These are phyloP conservation scores for Urocolius indicus DNA, from an alignment of 2,113 vertebrate species.

Conservation along the genomic window DNA sequence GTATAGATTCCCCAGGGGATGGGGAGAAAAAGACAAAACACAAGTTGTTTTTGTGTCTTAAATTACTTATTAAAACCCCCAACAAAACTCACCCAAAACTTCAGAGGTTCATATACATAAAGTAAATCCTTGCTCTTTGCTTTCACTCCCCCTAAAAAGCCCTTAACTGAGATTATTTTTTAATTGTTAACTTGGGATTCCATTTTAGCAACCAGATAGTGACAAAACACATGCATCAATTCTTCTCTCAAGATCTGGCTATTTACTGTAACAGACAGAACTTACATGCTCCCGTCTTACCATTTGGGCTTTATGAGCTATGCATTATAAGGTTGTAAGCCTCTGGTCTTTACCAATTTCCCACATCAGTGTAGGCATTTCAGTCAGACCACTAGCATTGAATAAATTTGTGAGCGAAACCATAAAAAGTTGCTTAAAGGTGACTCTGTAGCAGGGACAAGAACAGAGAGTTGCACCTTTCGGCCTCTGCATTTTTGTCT, in stretches of 20 bases:
- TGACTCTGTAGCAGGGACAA: slow-evolving; percentile 33
- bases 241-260: not conserved
- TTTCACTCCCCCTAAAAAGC: not conserved
- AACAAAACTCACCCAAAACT: not conserved
- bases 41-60: not conserved
- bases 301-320: not conserved
- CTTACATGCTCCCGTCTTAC: not conserved
- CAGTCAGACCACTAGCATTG: not conserved
- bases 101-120: not conserved
- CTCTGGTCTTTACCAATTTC: not conserved
- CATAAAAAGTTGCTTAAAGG: not conserved
- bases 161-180: not conserved
- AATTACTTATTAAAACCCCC: not conserved
- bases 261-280: slow-evolving; percentile 11
- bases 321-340: not conserved
- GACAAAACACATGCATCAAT: slow-evolving; percentile 13
- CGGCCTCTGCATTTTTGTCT: slow-evolving; percentile 66
- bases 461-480: slow-evolving; percentile 70
- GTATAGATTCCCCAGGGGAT: not conserved
- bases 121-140: not conserved
- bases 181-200: not conserved
- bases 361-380: not conserved
- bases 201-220: slow-evolving; percentile 29
- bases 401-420: not conserved
- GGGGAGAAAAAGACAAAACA: not conserved